These are phyloP conservation scores for Chrysoperla carnea DNA, from an alignment of 1,140 invertebrate species.

Conservation along the genomic window DNA sequence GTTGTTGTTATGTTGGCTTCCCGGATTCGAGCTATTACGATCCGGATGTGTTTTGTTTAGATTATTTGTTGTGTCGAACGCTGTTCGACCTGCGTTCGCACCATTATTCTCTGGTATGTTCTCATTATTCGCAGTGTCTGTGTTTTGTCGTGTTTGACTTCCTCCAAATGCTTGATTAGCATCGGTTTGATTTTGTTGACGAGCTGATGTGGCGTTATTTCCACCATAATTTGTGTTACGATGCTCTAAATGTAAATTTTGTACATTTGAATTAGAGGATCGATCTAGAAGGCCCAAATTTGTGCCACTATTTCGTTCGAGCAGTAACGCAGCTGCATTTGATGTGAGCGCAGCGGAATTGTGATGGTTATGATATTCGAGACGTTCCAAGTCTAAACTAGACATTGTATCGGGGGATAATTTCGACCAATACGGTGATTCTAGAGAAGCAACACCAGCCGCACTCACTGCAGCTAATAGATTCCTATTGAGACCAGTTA, in stretches of 20 bases:
- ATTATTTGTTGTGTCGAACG: slow-evolving; percentile 7
- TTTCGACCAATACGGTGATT: slow-evolving; percentile 64
- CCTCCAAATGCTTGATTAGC: slow-evolving; percentile 18
- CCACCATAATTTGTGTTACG: too few relatives aligned
- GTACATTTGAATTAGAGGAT: background rate
- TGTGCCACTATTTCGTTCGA: background rate
- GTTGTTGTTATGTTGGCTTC: slow-evolving; percentile 12
- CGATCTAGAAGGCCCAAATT: background rate
- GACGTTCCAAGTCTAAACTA: slow-evolving; percentile 14
- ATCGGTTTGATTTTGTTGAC: slow-evolving; percentile 4
- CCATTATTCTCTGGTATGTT: background rate
- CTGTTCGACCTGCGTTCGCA: background rate
- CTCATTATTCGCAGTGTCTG: slow-evolving; percentile 9
- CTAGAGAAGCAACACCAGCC: slow-evolving; percentile 32
- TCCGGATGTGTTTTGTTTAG: slow-evolving; percentile 6
- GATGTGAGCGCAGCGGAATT: background rate
- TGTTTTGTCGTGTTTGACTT: slow-evolving; percentile 13
- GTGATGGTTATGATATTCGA: slow-evolving; percentile 37
- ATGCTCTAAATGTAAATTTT: background rate
- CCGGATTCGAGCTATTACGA: slow-evolving; percentile 24
- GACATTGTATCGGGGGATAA: slow-evolving; percentile 51
- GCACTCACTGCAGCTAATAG: slow-evolving; percentile 20
- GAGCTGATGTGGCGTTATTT: slow-evolving; percentile 4
- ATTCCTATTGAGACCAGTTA: slow-evolving; percentile 32
- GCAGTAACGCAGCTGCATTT: background rate